phyloP scores from a whole-genome alignment of 2,888 invertebrate genomes.

The Brachyopa scutellaris region DNA sequence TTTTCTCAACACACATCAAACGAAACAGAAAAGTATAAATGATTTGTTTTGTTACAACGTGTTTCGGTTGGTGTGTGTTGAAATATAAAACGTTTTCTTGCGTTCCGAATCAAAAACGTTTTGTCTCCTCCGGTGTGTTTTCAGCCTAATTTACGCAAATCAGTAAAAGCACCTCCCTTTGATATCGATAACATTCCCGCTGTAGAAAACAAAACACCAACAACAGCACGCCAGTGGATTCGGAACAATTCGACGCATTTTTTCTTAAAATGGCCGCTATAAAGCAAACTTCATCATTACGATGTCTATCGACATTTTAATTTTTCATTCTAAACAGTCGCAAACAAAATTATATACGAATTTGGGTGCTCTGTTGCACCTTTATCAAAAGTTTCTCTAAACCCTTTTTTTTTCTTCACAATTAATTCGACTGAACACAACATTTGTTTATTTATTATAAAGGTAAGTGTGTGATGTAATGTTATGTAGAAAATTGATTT shows the following conservation, averaged over 20 bases:
- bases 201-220: not conserved
- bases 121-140: no score
- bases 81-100: no score
- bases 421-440: slow-evolving; percentile 58
- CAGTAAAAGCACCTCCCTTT: no score
- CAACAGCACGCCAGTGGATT: slow-evolving; percentile 55
- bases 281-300: slow-evolving; percentile 60
- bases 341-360: slow-evolving; percentile 72
- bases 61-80: no score
- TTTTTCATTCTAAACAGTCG: slow-evolving; percentile 71
- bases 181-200: slow-evolving; percentile 62
- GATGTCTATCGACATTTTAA: slow-evolving; percentile 69
- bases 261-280: slow-evolving; percentile 60
- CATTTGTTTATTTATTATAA: slow-evolving; percentile 69
- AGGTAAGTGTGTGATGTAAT: slow-evolving; percentile 72
- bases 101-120: no score
- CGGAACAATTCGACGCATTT: slow-evolving; percentile 61
- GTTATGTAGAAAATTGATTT: slow-evolving; percentile 46
- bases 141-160: no score
- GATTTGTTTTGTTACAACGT: no score
- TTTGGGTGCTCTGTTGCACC: slow-evolving; percentile 71
- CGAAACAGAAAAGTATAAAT: no score
- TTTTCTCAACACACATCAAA: no score
- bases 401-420: slow-evolving; percentile 47
- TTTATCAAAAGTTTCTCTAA: slow-evolving; percentile 52